phyloP scores from a whole-genome alignment of 2,888 invertebrate species.

The Anaspis maculata region DNA sequence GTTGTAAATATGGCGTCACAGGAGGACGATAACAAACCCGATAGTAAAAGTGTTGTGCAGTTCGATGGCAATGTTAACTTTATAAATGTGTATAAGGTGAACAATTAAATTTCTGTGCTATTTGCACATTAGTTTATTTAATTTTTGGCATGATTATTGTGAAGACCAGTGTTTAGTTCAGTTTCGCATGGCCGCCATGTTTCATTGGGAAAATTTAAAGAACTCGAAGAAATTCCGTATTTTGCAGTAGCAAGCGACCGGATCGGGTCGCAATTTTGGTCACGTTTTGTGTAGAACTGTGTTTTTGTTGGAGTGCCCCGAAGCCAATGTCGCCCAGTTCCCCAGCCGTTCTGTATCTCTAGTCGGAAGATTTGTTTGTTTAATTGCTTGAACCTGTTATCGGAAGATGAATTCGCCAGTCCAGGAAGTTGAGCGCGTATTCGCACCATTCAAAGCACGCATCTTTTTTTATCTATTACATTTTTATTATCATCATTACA shows the following conservation, averaged over 20 bases:
- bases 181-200: constrained; percentile 42
- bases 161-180: constrained; percentile 34
- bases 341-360: constrained; percentile 13
- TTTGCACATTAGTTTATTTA: constrained; percentile 34
- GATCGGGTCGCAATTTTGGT: constrained; percentile 23
- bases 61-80: constrained; percentile 37
- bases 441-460: constrained; percentile 37
- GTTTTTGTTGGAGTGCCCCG: constrained; percentile 26
- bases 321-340: constrained; percentile 24
- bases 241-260: no score
- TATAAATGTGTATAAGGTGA: constrained; percentile 41
- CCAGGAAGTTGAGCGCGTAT: constrained; percentile 26
- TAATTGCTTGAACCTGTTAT: constrained; percentile 31
- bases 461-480: constrained; percentile 30
- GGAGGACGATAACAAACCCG: constrained; percentile 39
- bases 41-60: constrained; percentile 36
- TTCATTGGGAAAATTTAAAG: constrained; percentile 31
- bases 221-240: constrained; percentile 29
- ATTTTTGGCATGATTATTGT: constrained; percentile 38
- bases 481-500: no score
- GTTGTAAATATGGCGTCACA: constrained; percentile 42
- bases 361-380: constrained; percentile 33
- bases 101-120: constrained; percentile 36
- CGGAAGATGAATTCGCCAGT: constrained; percentile 32
- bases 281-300: constrained; percentile 27